Percentiles rank a stretch among this genome's conserved stretches.
phyloP scores from a whole-genome alignment of 2,797 vertebrate species.

The Emys orbicularis region DNA sequence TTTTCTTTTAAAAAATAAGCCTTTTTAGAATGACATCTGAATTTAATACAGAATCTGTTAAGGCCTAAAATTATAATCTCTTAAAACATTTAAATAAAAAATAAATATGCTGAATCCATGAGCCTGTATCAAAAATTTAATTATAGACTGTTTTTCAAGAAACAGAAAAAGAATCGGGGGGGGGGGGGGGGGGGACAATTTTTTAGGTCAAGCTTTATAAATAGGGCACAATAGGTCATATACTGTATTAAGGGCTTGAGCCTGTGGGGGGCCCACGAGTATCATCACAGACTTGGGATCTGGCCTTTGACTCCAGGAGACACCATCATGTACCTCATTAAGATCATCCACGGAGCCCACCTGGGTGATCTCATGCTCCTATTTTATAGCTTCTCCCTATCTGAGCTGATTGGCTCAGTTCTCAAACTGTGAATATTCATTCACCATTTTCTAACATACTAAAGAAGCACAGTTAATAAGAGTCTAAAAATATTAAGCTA shows the following conservation, averaged over 20 bases:
- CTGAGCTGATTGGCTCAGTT: background rate
- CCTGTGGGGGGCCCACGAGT: too few relatives aligned
- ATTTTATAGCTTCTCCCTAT: background rate
- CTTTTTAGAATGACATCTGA: too few relatives aligned
- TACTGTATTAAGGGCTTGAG: background rate
- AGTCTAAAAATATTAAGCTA: background rate
- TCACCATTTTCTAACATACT: background rate
- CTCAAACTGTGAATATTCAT: background rate
- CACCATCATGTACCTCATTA: background rate
- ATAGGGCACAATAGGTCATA: too few relatives aligned
- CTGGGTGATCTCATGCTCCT: background rate
- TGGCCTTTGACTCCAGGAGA: background rate
- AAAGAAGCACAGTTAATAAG: background rate
- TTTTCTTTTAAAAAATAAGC: too few relatives aligned
- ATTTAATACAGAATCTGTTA: too few relatives aligned
- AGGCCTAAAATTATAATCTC: too few relatives aligned
- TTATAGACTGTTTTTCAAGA: too few relatives aligned
- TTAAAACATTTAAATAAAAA: too few relatives aligned
- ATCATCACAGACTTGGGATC: background rate
- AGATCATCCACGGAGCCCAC: background rate
- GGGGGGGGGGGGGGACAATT: rapidly evolving
- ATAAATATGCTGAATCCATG: too few relatives aligned
- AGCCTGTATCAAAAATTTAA: too few relatives aligned
- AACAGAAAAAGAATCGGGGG: too few relatives aligned
- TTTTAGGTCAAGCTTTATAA: too few relatives aligned